A percentile compares a stretch with the other conserved stretches of the same genome.
Evolutionary conservation across 1,140 invertebrate genomes (phyloP).

Genomic region (Holotrichia oblita): DNA sequence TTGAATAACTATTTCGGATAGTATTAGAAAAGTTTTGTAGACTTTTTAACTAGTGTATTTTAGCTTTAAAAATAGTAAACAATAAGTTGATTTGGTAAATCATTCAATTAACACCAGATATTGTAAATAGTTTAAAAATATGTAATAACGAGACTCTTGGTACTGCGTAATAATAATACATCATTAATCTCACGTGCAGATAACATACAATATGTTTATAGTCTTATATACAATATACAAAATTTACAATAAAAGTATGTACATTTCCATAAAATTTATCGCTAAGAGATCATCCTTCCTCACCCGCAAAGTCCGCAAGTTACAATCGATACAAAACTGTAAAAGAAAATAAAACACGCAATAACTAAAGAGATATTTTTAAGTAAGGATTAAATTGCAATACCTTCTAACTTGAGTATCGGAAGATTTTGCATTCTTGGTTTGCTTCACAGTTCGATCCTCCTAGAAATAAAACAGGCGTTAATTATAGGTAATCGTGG

Average conservation of each 20-base stretch:
- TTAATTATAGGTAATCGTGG: not conserved
- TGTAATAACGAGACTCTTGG: too few relatives aligned
- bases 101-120: too few relatives aligned
- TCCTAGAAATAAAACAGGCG: constrained; percentile 23
- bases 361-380: not conserved
- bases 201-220: not conserved
- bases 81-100: too few relatives aligned
- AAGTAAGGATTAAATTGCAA: not conserved
- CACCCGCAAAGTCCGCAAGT: constrained; percentile 22
- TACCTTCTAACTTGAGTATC: constrained; percentile 35
- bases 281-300: constrained; percentile 23
- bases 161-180: not conserved
- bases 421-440: constrained; percentile 14
- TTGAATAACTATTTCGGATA: too few relatives aligned
- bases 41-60: too few relatives aligned
- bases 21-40: too few relatives aligned
- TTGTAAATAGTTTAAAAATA: too few relatives aligned
- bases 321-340: constrained; percentile 2
- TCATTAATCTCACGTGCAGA: not conserved
- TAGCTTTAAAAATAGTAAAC: too few relatives aligned
- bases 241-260: not conserved
- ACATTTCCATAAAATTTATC: constrained; percentile 5
- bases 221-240: constrained; percentile 17
- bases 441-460: constrained; percentile 15
- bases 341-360: not conserved